phyloP scores from a whole-genome alignment of 2,113 vertebrate species.

The Strigops habroptila region DNA sequence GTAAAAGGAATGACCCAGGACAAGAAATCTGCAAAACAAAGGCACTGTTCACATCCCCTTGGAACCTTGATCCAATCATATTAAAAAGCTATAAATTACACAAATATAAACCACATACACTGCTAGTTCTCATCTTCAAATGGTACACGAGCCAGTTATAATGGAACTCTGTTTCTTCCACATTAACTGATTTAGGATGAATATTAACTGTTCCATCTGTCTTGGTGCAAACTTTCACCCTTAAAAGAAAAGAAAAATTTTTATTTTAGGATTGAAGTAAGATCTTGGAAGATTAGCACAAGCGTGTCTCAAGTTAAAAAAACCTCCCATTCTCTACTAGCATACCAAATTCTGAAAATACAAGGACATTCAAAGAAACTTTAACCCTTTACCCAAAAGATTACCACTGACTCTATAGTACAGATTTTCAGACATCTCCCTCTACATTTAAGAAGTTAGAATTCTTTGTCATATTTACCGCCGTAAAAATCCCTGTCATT shows the following conservation, averaged over 20 bases:
- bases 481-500: neutral
- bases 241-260: conserved; percentile 37
- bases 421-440: neutral
- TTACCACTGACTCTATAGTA: no score
- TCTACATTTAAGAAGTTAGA: neutral
- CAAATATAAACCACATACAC: conserved; percentile 76
- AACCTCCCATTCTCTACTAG: neutral
- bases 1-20: neutral
- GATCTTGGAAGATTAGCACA: neutral
- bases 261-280: neutral
- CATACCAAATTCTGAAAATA: neutral
- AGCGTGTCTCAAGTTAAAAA: neutral
- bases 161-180: conserved; percentile 88
- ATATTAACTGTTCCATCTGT: conserved; percentile 90
- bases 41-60: neutral
- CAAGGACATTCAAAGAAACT: neutral
- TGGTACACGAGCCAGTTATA: conserved; percentile 98
- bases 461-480: neutral
- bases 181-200: conserved; percentile 97
- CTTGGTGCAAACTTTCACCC: conserved; percentile 93
- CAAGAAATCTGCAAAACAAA: neutral
- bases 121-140: conserved; percentile 97
- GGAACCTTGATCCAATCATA: neutral
- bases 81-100: neutral
- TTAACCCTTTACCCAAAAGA: neutral